These are phyloP conservation scores for Numenius phaeopus DNA, from an alignment of 2,797 vertebrate genomes.

Conservation along the genomic window DNA sequence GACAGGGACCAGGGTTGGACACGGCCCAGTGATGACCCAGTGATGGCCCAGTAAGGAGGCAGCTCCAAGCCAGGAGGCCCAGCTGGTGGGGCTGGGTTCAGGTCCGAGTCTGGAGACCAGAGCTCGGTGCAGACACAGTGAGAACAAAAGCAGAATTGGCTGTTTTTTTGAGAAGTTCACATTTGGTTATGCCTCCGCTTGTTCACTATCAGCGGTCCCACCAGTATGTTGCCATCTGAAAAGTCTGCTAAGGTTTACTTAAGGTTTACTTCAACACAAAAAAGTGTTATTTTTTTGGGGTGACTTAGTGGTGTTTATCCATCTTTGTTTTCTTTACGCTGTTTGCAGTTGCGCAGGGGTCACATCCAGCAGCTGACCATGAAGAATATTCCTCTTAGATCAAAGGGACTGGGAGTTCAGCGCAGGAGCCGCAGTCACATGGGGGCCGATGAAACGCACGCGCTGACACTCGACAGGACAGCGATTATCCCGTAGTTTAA, in stretches of 20 bases:
- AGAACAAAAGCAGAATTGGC: background rate
- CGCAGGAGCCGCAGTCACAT: background rate
- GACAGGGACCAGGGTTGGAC: background rate
- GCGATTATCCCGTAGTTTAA: slow-evolving; percentile 62
- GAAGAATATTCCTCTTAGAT: background rate
- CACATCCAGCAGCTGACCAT: slow-evolving; percentile 3
- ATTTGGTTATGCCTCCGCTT: background rate
- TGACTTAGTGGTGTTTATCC: background rate
- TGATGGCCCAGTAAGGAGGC: background rate
- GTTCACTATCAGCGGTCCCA: background rate
- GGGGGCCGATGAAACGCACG: slow-evolving; percentile 2
- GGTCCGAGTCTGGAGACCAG: background rate
- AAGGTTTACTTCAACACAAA: background rate
- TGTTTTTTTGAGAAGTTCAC: background rate
- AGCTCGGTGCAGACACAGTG: background rate
- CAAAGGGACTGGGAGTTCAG: background rate
- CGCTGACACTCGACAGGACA: slow-evolving; percentile 53
- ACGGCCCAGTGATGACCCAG: background rate
- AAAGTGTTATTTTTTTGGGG: accelerated
- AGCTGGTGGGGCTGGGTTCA: background rate
- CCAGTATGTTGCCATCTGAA: background rate
- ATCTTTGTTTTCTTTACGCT: background rate
- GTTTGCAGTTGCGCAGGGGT: background rate
- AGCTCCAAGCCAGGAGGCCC: background rate
- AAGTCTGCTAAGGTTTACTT: background rate